Evolutionary conservation across 2,888 invertebrate species (phyloP), one percentile per base, ranked within the genome.

Genomic region (Diarsia rubi): DNA sequence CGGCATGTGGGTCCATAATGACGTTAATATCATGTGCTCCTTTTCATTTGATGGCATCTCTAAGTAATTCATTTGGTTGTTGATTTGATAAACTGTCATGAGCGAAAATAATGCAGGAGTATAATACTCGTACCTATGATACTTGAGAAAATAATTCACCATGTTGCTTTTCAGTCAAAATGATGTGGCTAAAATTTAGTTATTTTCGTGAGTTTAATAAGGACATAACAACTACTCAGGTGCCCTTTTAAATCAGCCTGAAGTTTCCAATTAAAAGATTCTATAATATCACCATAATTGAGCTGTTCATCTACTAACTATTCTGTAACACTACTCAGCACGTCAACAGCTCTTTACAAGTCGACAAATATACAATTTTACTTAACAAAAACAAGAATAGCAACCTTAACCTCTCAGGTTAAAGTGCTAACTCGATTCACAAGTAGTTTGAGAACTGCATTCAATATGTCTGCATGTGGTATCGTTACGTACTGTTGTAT

Each of bases 271-370:
- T 59, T 16, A 59, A 31, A 19, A 21, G 1, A 21, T 31, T 31
- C 21, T 31, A 31, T 19, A 11, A 21, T 12, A 37, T 21, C 19
- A 5, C 1, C 3, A 24, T 19, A 2, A 3, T n/a, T 59, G 14
- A 67, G 37, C 31, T 14, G 47, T 84, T 52, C 76, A 82, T 82
- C 70, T n/a, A 52, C 59, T 75, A 12, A 14, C 27, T 73, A 9
- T 42, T 75, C 76, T 31, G 42, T 1, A 47, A 47, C 49, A 14
- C 86, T 86, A 87, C 85, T 89, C 90, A 86, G 87, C 86, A 87
- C 86, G 78, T 88, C 87, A 88, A 89, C 88, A 87, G 81, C 89
- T 88, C 90, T 90, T 88, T 85, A 85, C 73, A 78, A 77, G 78
- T 77, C 75, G 52, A 83, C 90, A 85, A 88, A 86, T 75, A 83